Percentiles rank a stretch among this genome's conserved stretches.
phyloP scores from a whole-genome alignment of 2,888 invertebrate genomes.

The Oligia strigilis region DNA sequence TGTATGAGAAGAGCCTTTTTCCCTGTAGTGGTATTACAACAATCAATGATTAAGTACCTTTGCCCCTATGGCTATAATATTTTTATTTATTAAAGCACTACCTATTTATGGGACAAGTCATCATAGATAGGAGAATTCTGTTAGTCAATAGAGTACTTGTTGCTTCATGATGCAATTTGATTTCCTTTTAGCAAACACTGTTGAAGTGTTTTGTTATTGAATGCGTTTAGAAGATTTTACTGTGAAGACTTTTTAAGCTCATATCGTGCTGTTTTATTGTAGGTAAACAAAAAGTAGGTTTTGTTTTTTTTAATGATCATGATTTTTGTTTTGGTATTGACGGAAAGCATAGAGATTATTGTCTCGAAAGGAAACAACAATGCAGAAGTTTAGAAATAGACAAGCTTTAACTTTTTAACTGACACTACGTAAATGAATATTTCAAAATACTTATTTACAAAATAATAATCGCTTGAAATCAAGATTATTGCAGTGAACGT shows the following conservation, averaged over 20 bases:
- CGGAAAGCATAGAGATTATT: background rate
- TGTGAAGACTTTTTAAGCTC: background rate
- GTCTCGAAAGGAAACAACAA: background rate
- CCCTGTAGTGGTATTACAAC: too few species aligned
- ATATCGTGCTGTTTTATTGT: background rate
- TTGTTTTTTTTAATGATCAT: background rate
- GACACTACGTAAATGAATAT: background rate
- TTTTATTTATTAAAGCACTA: background rate
- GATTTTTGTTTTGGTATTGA: background rate
- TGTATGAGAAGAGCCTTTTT: too few species aligned
- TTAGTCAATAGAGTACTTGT: constrained; percentile 13
- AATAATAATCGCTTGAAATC: background rate
- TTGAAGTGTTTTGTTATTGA: constrained; percentile 1
- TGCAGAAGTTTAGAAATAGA: background rate
- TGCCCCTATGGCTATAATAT: background rate
- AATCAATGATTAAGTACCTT: background rate
- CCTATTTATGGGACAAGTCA: background rate
- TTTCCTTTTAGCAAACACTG: constrained; percentile 22
- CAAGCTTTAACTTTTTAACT: background rate
- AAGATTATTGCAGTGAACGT: background rate
- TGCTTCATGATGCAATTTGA: constrained; percentile 30
- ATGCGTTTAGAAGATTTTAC: background rate
- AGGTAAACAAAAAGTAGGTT: background rate
- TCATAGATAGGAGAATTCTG: background rate
- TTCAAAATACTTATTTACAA: background rate